A percentile compares a stretch with the other conserved stretches of the same genome.
These are phyloP conservation scores for Apostichopus parvimensis DNA, from an alignment of 35 echinoderm and acorn worm species.

Conservation along the genomic window DNA sequence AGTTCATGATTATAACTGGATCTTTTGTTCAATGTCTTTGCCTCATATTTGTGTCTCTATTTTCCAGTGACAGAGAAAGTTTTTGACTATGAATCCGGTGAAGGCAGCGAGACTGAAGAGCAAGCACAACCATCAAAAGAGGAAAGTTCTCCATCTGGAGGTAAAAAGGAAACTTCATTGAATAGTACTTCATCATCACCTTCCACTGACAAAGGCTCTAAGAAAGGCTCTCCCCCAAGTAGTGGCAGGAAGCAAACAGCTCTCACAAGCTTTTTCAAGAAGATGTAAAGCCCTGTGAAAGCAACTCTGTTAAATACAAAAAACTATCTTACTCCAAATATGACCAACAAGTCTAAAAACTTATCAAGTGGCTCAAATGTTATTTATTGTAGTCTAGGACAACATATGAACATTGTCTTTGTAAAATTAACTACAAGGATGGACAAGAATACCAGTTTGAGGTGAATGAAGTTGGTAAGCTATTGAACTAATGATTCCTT, in stretches of 20 bases:
- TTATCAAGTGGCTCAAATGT: no score
- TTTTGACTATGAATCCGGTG: conserved; percentile 30
- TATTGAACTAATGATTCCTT: no score
- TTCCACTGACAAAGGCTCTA: not conserved
- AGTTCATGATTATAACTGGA: no score
- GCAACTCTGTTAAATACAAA: no score
- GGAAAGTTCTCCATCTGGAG: not conserved
- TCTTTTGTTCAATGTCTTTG: not conserved
- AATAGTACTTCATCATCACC: not conserved
- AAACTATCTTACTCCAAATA: no score
- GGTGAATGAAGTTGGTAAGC: no score
- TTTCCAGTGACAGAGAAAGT: conserved; percentile 46
- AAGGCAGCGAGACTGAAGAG: conserved; percentile 25
- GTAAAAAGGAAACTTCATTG: conserved; percentile 5
- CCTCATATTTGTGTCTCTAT: not conserved
- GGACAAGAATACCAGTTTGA: no score
- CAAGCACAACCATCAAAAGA: not conserved
- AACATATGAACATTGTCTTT: no score
- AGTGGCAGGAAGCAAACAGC: conserved; percentile 45
- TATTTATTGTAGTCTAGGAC: no score
- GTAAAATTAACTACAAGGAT: no score
- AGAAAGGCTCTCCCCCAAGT: conserved; percentile 28
- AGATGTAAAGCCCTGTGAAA: not conserved
- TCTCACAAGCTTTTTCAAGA: conserved; percentile 56
- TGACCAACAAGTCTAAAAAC: no score